A percentile compares a stretch with the other conserved stretches of the same genome.
phyloP scores from a whole-genome alignment of 1,140 invertebrate genomes.

The Agrilus planipennis region DNA sequence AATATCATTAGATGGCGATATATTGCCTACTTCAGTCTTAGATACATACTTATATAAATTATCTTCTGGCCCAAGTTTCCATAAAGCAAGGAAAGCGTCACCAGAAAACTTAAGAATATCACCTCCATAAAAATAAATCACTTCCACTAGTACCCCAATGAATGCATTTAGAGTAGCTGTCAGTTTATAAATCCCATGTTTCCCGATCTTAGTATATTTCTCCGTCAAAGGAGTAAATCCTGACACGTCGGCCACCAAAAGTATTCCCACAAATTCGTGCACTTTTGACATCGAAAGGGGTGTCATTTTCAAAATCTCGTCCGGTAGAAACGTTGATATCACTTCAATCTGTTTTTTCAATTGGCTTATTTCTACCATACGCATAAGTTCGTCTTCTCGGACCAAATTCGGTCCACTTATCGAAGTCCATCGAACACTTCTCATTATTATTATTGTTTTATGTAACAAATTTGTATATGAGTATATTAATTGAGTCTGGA shows the following conservation, averaged over 20 bases:
- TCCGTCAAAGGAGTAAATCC: slow-evolving; percentile 49
- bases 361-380: slow-evolving; percentile 12
- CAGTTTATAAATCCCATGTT: slow-evolving; percentile 46
- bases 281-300: slow-evolving; percentile 1
- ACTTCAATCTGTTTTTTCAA: slow-evolving; percentile 12
- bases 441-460: background rate
- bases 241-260: slow-evolving; percentile 48
- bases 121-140: slow-evolving; percentile 45
- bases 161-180: slow-evolving; percentile 48
- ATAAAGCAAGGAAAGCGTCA: slow-evolving; percentile 50
- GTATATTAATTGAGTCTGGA: no score
- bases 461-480: background rate
- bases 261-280: slow-evolving; percentile 22
- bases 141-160: slow-evolving; percentile 49
- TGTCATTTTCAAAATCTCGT: slow-evolving; percentile 11
- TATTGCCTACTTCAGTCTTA: no score
- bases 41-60: slow-evolving; percentile 38
- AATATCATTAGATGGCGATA: no score
- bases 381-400: slow-evolving; percentile 8
- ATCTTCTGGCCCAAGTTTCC: slow-evolving; percentile 39
- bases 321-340: slow-evolving; percentile 12
- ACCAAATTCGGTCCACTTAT: background rate
- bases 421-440: background rate
- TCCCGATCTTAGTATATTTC: slow-evolving; percentile 42
- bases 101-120: slow-evolving; percentile 51